Evolutionary conservation across 2,113 vertebrate genomes (phyloP).

Genomic region (Pelusios castaneus): DNA sequence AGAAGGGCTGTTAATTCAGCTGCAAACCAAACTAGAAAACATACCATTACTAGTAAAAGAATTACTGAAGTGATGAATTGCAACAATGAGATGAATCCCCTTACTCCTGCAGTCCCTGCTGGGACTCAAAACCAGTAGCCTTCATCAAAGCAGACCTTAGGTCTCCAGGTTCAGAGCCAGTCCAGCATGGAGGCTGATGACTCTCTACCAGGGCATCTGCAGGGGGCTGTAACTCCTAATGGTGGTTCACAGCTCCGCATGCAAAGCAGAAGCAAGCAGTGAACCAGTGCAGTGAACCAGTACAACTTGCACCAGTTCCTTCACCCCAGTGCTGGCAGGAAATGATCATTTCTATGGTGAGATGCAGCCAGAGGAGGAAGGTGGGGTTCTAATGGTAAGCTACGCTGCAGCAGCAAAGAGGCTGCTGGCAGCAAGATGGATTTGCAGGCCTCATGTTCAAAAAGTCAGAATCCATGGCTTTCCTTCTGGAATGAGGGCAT

Average conservation of each 20-base stretch:
- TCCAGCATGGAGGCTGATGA: neutral
- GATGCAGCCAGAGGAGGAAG: neutral
- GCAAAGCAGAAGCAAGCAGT: neutral
- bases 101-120: neutral
- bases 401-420: neutral
- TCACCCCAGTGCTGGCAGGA: neutral
- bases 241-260: neutral
- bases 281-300: neutral
- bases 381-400: neutral
- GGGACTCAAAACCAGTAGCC: neutral
- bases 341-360: neutral
- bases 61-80: neutral
- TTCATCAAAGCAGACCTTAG: rapidly evolving
- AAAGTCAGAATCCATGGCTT: neutral
- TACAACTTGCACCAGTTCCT: neutral
- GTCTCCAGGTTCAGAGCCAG: neutral
- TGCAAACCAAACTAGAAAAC: neutral
- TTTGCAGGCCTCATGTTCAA: neutral
- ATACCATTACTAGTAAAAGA: neutral
- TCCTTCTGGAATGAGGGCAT: neutral
- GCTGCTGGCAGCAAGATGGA: neutral
- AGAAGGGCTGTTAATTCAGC: neutral
- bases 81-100: neutral
- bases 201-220: rapidly evolving
- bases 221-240: neutral